phyloP scores from a whole-genome alignment of 2,888 invertebrate genomes.

The Sphaerophoria taeniata region DNA sequence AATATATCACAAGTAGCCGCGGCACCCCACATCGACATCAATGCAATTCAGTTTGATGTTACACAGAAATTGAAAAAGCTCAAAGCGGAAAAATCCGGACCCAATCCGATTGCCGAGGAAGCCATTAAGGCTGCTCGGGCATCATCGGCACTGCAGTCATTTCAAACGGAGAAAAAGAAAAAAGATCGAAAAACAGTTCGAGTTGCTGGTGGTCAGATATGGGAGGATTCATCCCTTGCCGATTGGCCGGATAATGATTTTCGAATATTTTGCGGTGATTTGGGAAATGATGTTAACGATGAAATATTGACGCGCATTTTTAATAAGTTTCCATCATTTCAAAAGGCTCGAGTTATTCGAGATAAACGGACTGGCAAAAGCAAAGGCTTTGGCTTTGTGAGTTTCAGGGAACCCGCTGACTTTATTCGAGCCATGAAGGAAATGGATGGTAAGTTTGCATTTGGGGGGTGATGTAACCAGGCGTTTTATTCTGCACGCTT shows the following conservation, averaged over 20 bases:
- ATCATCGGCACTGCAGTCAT: conserved; percentile 85
- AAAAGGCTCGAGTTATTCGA: conserved; percentile 96
- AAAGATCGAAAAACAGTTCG: conserved; percentile 87
- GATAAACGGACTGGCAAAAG: conserved; percentile 99
- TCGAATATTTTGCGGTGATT: conserved; percentile 99
- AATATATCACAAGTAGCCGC: conserved; percentile 80
- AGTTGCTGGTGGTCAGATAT: conserved; percentile 96
- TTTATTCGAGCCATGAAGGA: conserved; percentile 99
- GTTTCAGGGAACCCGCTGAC: conserved; percentile 98
- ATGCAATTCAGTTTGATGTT: conserved; percentile 84
- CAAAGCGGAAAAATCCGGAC: conserved; percentile 87
- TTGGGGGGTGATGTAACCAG: not conserved
- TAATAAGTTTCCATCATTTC: conserved; percentile 96
- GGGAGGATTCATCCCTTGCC: conserved; percentile 96
- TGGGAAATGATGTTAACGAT: conserved; percentile 99
- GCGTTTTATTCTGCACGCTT: not conserved
- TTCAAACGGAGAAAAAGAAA: conserved; percentile 84
- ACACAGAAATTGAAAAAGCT: conserved; percentile 86
- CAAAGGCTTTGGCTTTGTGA: conserved; percentile 99
- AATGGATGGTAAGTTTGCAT: conserved; percentile 93
- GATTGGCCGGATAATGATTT: conserved; percentile 99
- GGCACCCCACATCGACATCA: conserved; percentile 83
- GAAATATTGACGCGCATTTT: conserved; percentile 98
- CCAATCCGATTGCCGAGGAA: conserved; percentile 86
- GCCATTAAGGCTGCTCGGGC: conserved; percentile 87